These are phyloP conservation scores for Campylomormyrus numenius DNA, from an alignment of 2,113 vertebrate species.

Conservation along the genomic window DNA sequence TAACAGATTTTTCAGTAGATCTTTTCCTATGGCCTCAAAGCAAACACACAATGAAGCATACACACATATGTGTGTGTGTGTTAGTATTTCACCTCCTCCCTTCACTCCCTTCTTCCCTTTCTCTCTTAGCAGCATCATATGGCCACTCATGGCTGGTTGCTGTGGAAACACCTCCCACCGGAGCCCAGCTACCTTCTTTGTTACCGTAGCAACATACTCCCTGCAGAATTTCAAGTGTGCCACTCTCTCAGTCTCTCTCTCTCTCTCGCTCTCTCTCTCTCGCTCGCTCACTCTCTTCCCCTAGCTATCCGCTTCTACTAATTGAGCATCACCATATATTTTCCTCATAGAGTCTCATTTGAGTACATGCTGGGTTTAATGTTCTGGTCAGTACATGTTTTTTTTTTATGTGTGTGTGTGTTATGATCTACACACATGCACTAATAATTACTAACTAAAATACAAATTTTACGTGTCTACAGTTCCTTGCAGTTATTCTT, in stretches of 20 bases:
- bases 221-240: constrained; percentile 62
- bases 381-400: not conserved
- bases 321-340: constrained; percentile 14
- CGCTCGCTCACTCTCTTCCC: constrained; percentile 30
- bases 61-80: not conserved
- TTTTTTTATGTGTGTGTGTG: not conserved
- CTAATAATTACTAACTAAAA: not conserved
- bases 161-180: constrained; percentile 66
- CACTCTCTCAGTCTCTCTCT: constrained; percentile 39
- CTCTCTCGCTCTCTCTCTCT: constrained; percentile 20
- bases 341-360: constrained; percentile 5
- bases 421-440: not conserved
- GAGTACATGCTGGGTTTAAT: not conserved
- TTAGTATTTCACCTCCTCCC: constrained; percentile 29
- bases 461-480: not conserved
- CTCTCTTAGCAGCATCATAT: constrained; percentile 60
- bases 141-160: constrained; percentile 62
- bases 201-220: constrained; percentile 70
- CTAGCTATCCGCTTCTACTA: constrained; percentile 14
- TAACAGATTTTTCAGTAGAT: constrained; percentile 17
- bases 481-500: not conserved
- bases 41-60: not conserved
- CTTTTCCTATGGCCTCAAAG: constrained; percentile 15
- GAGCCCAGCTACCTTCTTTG: constrained; percentile 65
- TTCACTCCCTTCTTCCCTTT: constrained; percentile 31